Base-by-base conservation (phyloP, 2,797 vertebrate genomes). In the Oreonectes daqikongensis region DNA sequence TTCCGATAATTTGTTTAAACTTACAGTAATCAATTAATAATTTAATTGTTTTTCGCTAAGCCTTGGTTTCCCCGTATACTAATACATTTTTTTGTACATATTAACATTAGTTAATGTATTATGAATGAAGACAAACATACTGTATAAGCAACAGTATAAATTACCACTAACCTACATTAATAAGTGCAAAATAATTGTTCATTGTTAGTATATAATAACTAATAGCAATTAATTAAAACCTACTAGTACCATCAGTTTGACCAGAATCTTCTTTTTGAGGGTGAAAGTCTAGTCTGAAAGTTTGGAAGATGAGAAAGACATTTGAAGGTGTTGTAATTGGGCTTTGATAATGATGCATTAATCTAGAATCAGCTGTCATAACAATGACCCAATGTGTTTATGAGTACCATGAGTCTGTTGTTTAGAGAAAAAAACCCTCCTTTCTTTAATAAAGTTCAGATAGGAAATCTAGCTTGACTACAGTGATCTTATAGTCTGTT, bases 391-490 rank as follows among this genome's bases (percentile, higher is more conserved):
- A 65, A 44, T 75, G 40, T 71, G 32, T 63, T 74, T 38, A 28
- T 72, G 61, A 75, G 30, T 52, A 35, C 38, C 53, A 7, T 2
- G 30, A 46, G 48, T 46, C 52, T 72, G 74, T 79, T 78, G 53
- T 68, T 26, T 55, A 48, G 59, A 20, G 61, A 44, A n/a, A 44
- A 42, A 55, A n/a, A n/a, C n/a, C n/a, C 52, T 63, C 40, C 35
- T 9, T 81, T 63, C 71, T 75, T 61, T 82, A 73, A 77, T 48
- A 42, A 15, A 76, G 78, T 83, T 87, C 71, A 65, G 78, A 81
- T 65, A 83, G 80, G 82, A 81, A 84, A 85, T 88, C 84, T 85
- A 82, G 86, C 87, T 81, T 82, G 87, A 88, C 84, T 86, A 81
- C 74, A 82, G 77, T 38, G 81, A 80, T 85, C 85, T 88, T 88